Evolutionary conservation across 2,113 vertebrate species (phyloP).

Genomic region (Bettongia penicillata): DNA sequence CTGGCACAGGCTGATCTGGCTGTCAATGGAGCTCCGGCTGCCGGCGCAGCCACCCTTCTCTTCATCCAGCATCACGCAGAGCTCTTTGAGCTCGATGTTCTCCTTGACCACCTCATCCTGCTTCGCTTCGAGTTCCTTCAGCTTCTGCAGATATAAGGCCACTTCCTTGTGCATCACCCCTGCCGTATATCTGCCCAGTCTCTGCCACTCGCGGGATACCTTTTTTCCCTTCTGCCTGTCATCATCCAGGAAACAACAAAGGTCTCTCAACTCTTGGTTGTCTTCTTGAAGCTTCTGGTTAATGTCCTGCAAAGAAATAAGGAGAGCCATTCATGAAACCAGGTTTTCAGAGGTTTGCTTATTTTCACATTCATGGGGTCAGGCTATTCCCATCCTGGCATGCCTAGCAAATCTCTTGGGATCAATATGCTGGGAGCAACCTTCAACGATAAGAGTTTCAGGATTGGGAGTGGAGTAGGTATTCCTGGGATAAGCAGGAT

Average conservation of each 20-base stretch:
- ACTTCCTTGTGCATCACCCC: constrained; percentile 97
- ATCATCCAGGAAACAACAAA: constrained; percentile 98
- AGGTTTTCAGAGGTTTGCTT: background rate
- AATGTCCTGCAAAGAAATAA: constrained; percentile 90
- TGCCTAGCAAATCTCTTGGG: background rate
- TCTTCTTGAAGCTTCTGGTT: constrained; percentile 99
- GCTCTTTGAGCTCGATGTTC: constrained; percentile 95
- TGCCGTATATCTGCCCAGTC: constrained; percentile 93
- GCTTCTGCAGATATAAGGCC: constrained; percentile 93
- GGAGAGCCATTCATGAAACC: constrained; percentile 23
- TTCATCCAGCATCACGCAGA: constrained; percentile 95
- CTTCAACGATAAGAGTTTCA: background rate
- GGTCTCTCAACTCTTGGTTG: constrained; percentile 96
- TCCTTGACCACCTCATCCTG: constrained; percentile 95
- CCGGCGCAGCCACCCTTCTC: constrained; percentile 87
- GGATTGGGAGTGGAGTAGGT: background rate
- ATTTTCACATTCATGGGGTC: background rate
- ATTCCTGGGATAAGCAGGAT: background rate
- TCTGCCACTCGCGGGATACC: constrained; percentile 97
- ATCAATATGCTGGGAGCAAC: background rate
- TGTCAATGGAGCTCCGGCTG: constrained; percentile 93
- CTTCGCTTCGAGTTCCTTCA: constrained; percentile 94
- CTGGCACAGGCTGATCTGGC: constrained; percentile 93
- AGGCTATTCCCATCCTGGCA: background rate
- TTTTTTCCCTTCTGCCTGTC: constrained; percentile 97